phyloP scores from a whole-genome alignment of 2,113 vertebrate genomes.

The Psephotus haematonotus region DNA sequence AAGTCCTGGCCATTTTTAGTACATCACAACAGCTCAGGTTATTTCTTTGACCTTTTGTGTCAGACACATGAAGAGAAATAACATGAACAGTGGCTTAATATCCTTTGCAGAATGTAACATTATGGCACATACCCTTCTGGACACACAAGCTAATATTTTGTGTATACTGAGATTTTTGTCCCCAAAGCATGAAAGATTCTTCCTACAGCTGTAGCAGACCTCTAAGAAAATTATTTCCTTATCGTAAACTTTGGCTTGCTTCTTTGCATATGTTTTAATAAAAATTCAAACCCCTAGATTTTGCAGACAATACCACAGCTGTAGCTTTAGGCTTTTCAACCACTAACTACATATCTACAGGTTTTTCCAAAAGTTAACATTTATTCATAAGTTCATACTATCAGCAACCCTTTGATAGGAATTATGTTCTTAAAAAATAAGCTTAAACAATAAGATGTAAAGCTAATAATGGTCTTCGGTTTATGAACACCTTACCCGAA shows the following conservation, averaged over 20 bases:
- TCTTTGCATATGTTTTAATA: not conserved
- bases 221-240: not conserved
- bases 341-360: conserved; percentile 32
- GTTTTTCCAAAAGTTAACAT: conserved; percentile 66
- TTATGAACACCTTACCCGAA: conserved; percentile 38
- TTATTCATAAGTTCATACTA: conserved; percentile 61
- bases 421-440: conserved; percentile 45
- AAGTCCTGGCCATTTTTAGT: not conserved
- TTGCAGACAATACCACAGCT: not conserved
- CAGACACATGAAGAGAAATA: not conserved
- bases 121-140: not conserved
- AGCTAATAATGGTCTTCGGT: conserved; percentile 33
- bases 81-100: not conserved
- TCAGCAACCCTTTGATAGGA: conserved; percentile 22
- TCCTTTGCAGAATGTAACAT: not conserved
- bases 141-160: not conserved
- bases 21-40: not conserved
- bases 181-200: not conserved
- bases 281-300: not conserved
- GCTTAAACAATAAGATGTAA: conserved; percentile 50
- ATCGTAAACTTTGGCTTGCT: not conserved
- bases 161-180: not conserved
- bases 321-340: not conserved
- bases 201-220: not conserved
- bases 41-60: not conserved